phyloP scores from a whole-genome alignment of 2,113 vertebrate genomes.

The Vimba vimba region DNA sequence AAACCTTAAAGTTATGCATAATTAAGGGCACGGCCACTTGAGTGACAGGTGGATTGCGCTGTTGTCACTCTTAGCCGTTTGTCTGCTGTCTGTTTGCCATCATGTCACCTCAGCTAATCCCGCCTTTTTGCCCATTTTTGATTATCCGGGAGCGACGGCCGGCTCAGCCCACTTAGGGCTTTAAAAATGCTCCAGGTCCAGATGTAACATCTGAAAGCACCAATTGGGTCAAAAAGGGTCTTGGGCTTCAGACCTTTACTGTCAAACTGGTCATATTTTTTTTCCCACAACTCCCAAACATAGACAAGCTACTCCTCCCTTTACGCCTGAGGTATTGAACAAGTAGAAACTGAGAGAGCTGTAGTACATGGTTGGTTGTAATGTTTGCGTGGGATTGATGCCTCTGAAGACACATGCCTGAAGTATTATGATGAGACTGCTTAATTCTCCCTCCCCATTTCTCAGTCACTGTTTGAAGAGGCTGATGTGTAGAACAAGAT shows the following conservation, averaged over 20 bases:
- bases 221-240: not conserved
- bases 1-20: no score
- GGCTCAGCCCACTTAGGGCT: no score
- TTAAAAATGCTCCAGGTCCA: not conserved
- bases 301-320: constrained; percentile 61
- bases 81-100: no score
- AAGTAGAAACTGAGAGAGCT: constrained; percentile 66
- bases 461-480: constrained; percentile 34
- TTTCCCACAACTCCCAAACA: constrained; percentile 21
- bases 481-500: constrained; percentile 43
- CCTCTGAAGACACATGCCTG: constrained; percentile 26
- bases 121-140: no score
- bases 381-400: constrained; percentile 39
- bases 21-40: no score
- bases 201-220: not conserved
- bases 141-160: no score
- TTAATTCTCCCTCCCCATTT: constrained; percentile 30
- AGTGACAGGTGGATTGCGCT: no score
- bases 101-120: no score
- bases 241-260: not conserved
- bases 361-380: constrained; percentile 28
- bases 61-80: no score
- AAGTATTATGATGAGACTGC: constrained; percentile 24
- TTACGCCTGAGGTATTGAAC: constrained; percentile 66
- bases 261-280: constrained; percentile 23